Percentiles rank a stretch among this genome's conserved stretches.
phyloP scores from a whole-genome alignment of 2,888 invertebrate species.

The Microchrysa polita region DNA sequence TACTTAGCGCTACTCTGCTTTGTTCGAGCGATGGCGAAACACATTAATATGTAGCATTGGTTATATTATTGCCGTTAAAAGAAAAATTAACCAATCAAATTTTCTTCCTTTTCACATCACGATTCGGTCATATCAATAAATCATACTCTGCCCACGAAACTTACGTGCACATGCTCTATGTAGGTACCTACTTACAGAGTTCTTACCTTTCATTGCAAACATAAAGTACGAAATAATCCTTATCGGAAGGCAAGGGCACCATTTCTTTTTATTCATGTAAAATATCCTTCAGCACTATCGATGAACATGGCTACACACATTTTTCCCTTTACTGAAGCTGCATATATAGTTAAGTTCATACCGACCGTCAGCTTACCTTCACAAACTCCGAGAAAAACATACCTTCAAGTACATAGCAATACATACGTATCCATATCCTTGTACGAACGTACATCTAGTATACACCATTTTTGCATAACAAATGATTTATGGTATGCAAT shows the following conservation, averaged over 20 bases:
- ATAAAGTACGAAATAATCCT: neutral
- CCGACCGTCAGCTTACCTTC: neutral
- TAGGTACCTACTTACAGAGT: too few species aligned
- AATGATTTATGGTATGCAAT: constrained; percentile 31
- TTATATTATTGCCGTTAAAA: too few species aligned
- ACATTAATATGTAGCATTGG: too few species aligned
- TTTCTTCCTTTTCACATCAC: too few species aligned
- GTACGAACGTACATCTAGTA: too few species aligned
- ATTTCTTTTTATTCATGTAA: neutral
- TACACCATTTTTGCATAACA: constrained; percentile 12
- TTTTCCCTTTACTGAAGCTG: constrained; percentile 6
- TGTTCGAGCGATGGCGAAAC: too few species aligned
- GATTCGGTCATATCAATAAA: too few species aligned
- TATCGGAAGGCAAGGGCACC: neutral
- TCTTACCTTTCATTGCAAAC: neutral
- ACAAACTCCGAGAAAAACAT: neutral
- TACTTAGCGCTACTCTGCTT: too few species aligned
- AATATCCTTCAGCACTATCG: neutral
- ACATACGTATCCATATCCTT: too few species aligned
- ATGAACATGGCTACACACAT: neutral
- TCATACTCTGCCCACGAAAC: too few species aligned
- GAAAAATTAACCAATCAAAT: too few species aligned
- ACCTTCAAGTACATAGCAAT: constrained; percentile 14
- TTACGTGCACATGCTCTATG: too few species aligned
- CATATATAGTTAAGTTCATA: neutral